Base-by-base conservation (phyloP, 92 coral and sea anemone genomes). In the Galaxea fascicularis region DNA sequence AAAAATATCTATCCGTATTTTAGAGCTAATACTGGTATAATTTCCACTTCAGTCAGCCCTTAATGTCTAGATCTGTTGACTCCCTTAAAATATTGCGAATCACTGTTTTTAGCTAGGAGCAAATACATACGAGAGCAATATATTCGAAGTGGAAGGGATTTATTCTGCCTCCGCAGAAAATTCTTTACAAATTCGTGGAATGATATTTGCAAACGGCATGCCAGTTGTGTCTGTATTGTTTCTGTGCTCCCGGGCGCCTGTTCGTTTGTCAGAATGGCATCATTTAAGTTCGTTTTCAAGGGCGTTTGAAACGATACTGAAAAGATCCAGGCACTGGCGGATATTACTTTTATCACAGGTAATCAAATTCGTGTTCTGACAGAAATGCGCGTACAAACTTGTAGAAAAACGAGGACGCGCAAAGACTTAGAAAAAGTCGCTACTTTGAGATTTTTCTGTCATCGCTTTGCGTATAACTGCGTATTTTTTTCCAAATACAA, bases 1-100 rank as follows among this genome's bases (percentile, higher is more conserved):
- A 10, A 64, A 64, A 77, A 62, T 62, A n/a, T 62, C 44, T 25
- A 16, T 65, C 29, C 18, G 12, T 10, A 60, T 21, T 21, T 60
- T 21, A 21, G 25, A 79, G 49, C 84, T 66, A 79, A 79, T 79
- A 79, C 84, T 18, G 65, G 31, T 79, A 35, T 79, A 79, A 79
- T 66, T 79, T 66, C 84, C 74, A 79, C 84, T 79, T 53, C 35
- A 79, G 10, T 66, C 13, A 67, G 54, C 47, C 25, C 84, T 51
- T 45, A 7, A 6, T 27, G 84, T 79, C 84, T 79, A 79, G 84
- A 35, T 79, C 66, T 79, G 14, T 52, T 46, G 84, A 64, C 84
- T 79, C 84, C 74, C 74, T 62, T 65, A 53, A 53, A 66, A 79
- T 79, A 67, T 79, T 52, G 75, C 45, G n/a, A 58, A 66, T 12